Base-by-base conservation (phyloP, 2,888 invertebrate genomes). In the Cheilosia scutellata region DNA sequence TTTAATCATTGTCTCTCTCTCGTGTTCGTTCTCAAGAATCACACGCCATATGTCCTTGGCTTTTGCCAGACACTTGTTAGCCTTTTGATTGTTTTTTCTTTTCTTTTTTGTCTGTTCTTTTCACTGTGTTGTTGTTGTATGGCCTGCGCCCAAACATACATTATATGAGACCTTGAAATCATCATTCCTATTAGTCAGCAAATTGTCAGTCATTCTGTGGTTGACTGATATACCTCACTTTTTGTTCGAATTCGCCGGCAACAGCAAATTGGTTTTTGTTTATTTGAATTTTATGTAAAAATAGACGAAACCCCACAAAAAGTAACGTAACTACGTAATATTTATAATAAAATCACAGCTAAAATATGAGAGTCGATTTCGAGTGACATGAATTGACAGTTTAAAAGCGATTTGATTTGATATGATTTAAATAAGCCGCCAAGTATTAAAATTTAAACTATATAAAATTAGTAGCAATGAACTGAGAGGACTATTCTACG, bases 131-230 rank as follows among this genome's bases (percentile, higher is more conserved):
- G 25, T 20, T 11, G 25, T 51, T 29, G 25, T 20, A 20, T 60
- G 40, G 51, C 7, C n/a, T 40, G 16, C 42, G 40, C 16, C 47
- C 47, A 40, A 47, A 53, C 33, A 44, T 29, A 51, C 47, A 63
- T 37, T 37, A 37, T 37, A 33, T 2, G 58, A 47, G 77, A 71
- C 82, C 82, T 82, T 82, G 82, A 82, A 77, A 62, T 66, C 60
- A 66, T 65, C 71, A 40, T 53, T 65, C 71, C 53, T 55, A 77
- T 77, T 82, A 82, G 77, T 77, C 82, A 82, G 76, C 82, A 51
- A n/a, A 71, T 82, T 71, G 76, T 71, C 82, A 71, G 42, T 60
- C 70, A 53, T 11, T 62, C 37, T 70, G 20, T 16, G 37, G 16
- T 40, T 79, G 65, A 62, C 37, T 53, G 75, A 71, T 78, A 47